These are phyloP conservation scores for Cyprinella venusta DNA, from an alignment of 2,797 vertebrate genomes.

Conservation along the genomic window DNA sequence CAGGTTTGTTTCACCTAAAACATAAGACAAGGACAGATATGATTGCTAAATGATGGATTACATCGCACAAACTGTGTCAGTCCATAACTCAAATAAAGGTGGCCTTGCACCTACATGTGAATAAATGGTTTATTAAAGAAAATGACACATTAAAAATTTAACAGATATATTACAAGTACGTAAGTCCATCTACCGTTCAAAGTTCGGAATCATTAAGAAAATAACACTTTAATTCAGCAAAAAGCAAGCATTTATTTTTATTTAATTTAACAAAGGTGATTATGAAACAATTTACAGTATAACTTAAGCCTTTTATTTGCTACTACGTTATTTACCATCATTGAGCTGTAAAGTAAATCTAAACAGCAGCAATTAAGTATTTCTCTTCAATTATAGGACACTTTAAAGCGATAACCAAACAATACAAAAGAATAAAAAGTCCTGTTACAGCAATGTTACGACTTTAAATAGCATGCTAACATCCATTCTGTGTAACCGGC, in stretches of 20 bases:
- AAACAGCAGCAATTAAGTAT: neutral
- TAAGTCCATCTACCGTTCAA: neutral
- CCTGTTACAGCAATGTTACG: neutral
- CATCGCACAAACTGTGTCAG: neutral
- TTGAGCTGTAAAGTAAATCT: neutral
- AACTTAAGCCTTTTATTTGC: neutral
- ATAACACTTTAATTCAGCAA: neutral
- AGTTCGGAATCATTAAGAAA: neutral
- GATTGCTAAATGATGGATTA: neutral
- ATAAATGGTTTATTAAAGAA: neutral
- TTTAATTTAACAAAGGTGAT: neutral
- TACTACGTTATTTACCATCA: neutral
- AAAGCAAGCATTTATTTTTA: neutral
- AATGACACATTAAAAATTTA: neutral
- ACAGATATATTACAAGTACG: neutral
- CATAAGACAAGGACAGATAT: neutral
- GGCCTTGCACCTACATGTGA: neutral
- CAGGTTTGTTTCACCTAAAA: conserved; percentile 23
- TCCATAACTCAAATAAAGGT: neutral
- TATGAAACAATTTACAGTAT: neutral
- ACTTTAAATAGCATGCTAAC: neutral
- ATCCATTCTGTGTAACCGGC: neutral
- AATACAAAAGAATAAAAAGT: neutral
- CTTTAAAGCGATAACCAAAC: neutral
- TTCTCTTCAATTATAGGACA: neutral